Evolutionary conservation across 2,113 vertebrate genomes (phyloP), one percentile per base, ranked within the genome.

Genomic region (Lichenostomus cassidix): DNA sequence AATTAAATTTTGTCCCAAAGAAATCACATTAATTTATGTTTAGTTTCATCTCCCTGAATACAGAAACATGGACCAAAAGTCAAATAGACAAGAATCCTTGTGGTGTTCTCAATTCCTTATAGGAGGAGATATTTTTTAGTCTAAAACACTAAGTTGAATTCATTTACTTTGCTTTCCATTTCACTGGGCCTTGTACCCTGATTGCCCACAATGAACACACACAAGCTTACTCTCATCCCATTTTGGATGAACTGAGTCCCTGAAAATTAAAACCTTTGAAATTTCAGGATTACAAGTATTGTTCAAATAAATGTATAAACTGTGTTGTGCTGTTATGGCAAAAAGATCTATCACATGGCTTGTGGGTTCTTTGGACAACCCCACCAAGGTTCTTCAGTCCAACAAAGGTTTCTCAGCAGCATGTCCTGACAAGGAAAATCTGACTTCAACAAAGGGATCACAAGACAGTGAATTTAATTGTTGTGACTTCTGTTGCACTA

Each of bases 1-100:
- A 95, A 82, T 83, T 62, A 85, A 31, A 78, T 88, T 97, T 96
- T 81, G n/a, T 91, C 84, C 68, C 80, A 92, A 87, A 76, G 69
- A 94, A 82, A 68, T 92, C 73, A 93, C 21, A 55, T 60, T 92
- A 35, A 87, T 90, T 94, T 93, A 65, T 59, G 41, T 93, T 94
- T 93, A 44, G 94, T 91, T 95, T 88, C 31, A 78, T 78, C 11
- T 55, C 67, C 41, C 56, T 91, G 20, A 5, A 8, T n/a, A 23
- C 4, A 8, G 35, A 83, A 67, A 67, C 31, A 74, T 39, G 12
- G 15, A 74, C 10, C 25, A 70, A 63, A 75, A 80, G 25, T 55
- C 21, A 85, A 33, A 39, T 73, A 85, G 60, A 70, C 12, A 25
- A 19, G 13, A 86, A 56, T 81, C n/a, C 8, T 47, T 56, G 27